Conservation (phyloP, 2,113 vertebrate genomes). For the Lamprologus lemairii region DNA sequence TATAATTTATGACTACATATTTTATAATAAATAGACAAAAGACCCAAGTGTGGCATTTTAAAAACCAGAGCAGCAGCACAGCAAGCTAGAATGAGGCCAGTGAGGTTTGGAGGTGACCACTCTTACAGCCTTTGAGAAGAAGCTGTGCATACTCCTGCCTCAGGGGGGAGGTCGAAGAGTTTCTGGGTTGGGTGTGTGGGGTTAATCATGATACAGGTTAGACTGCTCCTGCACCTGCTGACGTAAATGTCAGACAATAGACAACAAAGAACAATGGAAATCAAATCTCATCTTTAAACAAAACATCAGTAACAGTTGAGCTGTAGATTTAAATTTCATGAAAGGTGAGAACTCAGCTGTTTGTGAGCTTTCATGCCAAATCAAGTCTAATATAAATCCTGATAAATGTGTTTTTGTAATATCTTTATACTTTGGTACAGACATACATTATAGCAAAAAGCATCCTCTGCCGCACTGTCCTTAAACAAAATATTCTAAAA, state of each 20-base stretch:
- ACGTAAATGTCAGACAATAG: neutral
- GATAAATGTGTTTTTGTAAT: neutral
- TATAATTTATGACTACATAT: neutral
- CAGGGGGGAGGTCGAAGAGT: neutral
- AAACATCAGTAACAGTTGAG: neutral
- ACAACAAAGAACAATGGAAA: neutral
- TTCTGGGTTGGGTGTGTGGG: neutral
- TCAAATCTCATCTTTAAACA: neutral
- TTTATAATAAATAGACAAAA: neutral
- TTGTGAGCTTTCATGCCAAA: neutral
- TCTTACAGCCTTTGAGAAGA: neutral
- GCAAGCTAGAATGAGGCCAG: neutral
- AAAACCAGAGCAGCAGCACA: neutral
- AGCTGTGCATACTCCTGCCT: neutral
- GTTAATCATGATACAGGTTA: neutral
- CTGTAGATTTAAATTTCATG: neutral
- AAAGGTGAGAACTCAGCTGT: neutral
- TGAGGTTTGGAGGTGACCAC: neutral
- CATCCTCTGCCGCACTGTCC: accelerated
- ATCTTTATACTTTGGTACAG: neutral
- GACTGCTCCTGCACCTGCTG: neutral
- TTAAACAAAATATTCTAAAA: neutral
- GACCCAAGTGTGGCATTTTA: neutral
- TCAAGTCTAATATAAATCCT: neutral
- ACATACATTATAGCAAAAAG: neutral